Evolutionary conservation across 2,113 vertebrate species (phyloP).

Genomic region (Sakesphorus luctuosus): DNA sequence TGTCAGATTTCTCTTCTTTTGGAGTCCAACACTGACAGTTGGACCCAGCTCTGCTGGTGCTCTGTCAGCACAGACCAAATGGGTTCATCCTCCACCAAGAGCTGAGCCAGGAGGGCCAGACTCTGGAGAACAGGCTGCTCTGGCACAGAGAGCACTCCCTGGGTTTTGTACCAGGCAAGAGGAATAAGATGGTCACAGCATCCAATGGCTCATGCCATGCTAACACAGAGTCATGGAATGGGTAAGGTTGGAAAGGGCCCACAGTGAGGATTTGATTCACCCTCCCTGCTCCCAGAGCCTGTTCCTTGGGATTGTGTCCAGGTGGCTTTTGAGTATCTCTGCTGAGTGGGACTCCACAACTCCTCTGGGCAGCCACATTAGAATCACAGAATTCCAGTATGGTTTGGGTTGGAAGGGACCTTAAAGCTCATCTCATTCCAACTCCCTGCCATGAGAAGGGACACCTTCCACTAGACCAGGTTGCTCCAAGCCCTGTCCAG

Average conservation of each 20-base stretch:
- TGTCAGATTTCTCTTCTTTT: neutral
- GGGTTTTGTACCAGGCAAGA: neutral
- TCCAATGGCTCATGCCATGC: fast-evolving
- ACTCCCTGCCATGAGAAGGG: neutral
- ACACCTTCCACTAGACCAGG: neutral
- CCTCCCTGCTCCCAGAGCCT: neutral
- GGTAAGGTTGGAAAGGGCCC: neutral
- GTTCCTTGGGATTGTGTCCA: neutral
- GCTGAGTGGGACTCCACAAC: neutral
- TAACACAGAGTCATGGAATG: neutral
- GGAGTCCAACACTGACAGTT: fast-evolving
- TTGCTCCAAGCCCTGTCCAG: neutral
- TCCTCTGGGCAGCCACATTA: neutral
- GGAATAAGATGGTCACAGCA: neutral
- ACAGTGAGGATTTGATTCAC: neutral
- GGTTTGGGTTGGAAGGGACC: neutral
- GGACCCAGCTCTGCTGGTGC: neutral
- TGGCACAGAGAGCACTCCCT: fast-evolving
- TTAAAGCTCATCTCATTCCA: neutral
- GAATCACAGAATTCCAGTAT: neutral
- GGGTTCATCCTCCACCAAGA: too few species aligned
- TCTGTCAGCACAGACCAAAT: fast-evolving
- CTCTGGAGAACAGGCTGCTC: neutral
- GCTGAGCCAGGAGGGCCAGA: neutral
- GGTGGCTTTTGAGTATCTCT: neutral